Conservation (phyloP, 2,888 invertebrate genomes). For the Campoletis raptor region DNA sequence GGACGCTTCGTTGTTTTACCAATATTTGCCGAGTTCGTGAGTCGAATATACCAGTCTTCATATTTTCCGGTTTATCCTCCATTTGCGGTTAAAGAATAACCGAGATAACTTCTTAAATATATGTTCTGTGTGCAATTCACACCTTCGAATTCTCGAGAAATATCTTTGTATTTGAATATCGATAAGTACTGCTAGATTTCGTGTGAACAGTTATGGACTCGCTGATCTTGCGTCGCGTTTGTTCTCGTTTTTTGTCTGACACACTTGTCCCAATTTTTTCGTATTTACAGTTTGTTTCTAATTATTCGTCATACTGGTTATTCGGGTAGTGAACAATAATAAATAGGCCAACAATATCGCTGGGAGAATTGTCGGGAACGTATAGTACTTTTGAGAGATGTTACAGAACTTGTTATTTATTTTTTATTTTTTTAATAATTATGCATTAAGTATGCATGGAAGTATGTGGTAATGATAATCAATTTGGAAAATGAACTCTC, state of each 20-base stretch:
- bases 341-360: neutral
- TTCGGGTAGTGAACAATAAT: slow-evolving; percentile 6
- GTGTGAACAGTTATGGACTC: slow-evolving; percentile 13
- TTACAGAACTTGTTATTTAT: neutral
- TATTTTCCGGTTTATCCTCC: slow-evolving; percentile 14
- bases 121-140: slow-evolving; percentile 49
- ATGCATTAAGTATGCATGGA: neutral
- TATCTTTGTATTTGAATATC: slow-evolving; percentile 9
- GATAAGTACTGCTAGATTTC: slow-evolving; percentile 32
- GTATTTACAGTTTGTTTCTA: slow-evolving; percentile 18
- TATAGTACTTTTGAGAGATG: neutral
- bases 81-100: slow-evolving; percentile 31
- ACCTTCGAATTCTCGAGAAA: slow-evolving; percentile 41
- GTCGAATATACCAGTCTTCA: slow-evolving; percentile 46
- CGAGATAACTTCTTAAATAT: neutral
- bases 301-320: slow-evolving; percentile 37
- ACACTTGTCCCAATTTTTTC: neutral
- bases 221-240: slow-evolving; percentile 17
- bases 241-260: slow-evolving; percentile 19
- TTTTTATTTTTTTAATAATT: neutral
- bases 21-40: slow-evolving; percentile 66
- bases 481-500: neutral
- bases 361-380: neutral
- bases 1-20: slow-evolving; percentile 46
- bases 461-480: neutral